These are phyloP conservation scores for Stenurella melanura DNA, from an alignment of 2,888 invertebrate species.

Conservation along the genomic window DNA sequence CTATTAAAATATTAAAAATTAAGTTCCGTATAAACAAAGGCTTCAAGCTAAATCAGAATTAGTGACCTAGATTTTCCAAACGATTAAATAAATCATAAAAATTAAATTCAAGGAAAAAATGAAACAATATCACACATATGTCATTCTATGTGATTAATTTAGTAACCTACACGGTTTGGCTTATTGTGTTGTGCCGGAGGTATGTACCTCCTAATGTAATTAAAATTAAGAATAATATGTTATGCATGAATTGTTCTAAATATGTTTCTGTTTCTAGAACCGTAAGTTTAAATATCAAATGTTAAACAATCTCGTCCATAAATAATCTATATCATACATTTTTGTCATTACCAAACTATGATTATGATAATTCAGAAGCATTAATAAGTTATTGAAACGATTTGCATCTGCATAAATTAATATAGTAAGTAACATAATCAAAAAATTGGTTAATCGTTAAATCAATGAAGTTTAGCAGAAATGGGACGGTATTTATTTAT, in stretches of 20 bases:
- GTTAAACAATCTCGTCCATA: not conserved
- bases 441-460: too few relatives aligned
- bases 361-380: too few relatives aligned
- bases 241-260: not conserved
- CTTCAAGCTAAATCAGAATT: not conserved
- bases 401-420: too few relatives aligned
- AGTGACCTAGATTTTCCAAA: not conserved
- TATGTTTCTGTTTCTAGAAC: too few relatives aligned
- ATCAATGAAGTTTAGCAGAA: too few relatives aligned
- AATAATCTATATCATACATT: not conserved
- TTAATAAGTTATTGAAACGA: too few relatives aligned
- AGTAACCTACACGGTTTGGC: slow-evolving; percentile 3
- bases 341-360: too few relatives aligned
- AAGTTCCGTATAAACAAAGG: not conserved
- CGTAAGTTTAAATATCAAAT: too few relatives aligned
- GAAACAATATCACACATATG: not conserved
- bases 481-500: too few relatives aligned
- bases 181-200: not conserved
- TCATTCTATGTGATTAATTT: not conserved
- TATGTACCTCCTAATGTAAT: not conserved
- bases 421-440: too few relatives aligned
- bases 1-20: not conserved
- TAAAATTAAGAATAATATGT: not conserved
- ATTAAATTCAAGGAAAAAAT: not conserved
- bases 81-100: not conserved